phyloP scores from a whole-genome alignment of 2,113 vertebrate genomes.

The Motacilla tschutschensis region DNA sequence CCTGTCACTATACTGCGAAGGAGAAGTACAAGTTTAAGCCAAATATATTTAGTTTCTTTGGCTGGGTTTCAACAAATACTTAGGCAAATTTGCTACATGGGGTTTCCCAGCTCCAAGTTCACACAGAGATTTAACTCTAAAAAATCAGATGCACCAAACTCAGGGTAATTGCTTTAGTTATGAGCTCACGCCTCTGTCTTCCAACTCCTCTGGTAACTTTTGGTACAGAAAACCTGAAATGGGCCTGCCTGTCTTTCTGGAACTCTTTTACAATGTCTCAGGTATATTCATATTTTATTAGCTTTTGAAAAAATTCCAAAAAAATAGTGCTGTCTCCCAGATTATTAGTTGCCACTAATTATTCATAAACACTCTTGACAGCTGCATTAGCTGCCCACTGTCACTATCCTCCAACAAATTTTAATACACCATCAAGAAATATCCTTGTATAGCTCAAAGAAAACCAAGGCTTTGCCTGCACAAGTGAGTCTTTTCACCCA shows the following conservation, averaged over 20 bases:
- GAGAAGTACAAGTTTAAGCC: neutral
- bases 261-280: neutral
- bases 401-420: neutral
- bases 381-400: neutral
- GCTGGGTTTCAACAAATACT: neutral
- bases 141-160: neutral
- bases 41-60: slow-evolving; percentile 13
- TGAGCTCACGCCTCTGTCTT: neutral
- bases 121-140: neutral
- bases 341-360: neutral
- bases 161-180: neutral
- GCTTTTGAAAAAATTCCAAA: neutral
- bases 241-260: neutral
- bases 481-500: neutral
- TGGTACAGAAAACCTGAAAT: neutral
- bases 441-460: neutral
- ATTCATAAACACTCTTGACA: neutral
- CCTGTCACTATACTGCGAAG: neutral
- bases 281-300: neutral
- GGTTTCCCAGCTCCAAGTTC: neutral
- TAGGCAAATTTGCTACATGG: neutral
- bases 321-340: neutral
- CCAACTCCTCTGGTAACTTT: neutral
- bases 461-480: neutral
- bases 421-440: neutral